Percentiles rank a stretch among this genome's conserved stretches.
These are phyloP conservation scores for Chlorodrepanis virens DNA, from an alignment of 2,113 vertebrate genomes.

Conservation along the genomic window DNA sequence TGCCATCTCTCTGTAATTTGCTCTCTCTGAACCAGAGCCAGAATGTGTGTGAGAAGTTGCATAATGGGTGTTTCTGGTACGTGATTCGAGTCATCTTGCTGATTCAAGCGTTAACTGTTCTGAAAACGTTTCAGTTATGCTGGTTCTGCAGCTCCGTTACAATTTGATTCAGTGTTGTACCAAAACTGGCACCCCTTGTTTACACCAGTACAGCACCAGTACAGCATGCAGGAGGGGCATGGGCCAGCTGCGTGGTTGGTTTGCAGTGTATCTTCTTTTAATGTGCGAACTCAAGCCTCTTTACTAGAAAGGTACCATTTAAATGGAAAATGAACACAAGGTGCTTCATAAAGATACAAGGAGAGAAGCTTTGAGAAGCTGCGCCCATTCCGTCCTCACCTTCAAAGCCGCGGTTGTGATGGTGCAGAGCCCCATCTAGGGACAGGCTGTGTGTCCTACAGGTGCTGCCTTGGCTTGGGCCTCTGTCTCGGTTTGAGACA, in stretches of 20 bases:
- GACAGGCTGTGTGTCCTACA: background rate
- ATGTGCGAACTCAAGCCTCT: background rate
- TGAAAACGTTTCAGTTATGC: background rate
- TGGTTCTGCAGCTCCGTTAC: background rate
- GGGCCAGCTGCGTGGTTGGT: background rate
- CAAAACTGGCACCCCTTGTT: background rate
- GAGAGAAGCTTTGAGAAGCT: background rate
- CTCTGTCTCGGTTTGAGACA: background rate
- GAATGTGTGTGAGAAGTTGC: background rate
- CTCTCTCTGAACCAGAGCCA: background rate
- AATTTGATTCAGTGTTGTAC: background rate
- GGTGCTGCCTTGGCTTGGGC: background rate
- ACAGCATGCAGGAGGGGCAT: background rate
- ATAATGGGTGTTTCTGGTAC: background rate
- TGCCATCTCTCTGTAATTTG: background rate
- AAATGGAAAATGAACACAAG: background rate
- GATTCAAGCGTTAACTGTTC: background rate
- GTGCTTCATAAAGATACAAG: background rate
- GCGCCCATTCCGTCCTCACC: fast-evolving
- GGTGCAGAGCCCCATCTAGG: background rate
- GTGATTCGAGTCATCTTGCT: background rate
- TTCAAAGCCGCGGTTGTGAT: background rate
- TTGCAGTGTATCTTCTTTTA: background rate
- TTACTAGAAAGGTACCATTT: background rate
- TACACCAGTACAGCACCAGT: background rate